A percentile compares a stretch with the other conserved stretches of the same genome.
These are phyloP conservation scores for Crypturellus tataupa DNA, from an alignment of 2,797 vertebrate genomes.

Conservation along the genomic window DNA sequence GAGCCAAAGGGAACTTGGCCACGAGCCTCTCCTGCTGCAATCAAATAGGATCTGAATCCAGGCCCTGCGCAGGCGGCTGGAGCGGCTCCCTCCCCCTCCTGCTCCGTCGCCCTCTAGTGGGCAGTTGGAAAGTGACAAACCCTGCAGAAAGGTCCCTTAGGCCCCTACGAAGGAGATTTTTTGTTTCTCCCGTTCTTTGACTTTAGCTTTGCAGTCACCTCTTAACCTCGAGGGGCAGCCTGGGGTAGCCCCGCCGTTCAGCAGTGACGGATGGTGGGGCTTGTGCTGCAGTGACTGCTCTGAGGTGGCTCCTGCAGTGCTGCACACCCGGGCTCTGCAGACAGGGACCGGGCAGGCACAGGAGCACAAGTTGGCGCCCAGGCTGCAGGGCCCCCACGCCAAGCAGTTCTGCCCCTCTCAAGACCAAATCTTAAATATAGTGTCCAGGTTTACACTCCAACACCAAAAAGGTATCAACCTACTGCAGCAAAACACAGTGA, in stretches of 20 bases:
- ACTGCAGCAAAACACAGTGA: not conserved
- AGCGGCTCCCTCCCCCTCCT: rapidly evolving
- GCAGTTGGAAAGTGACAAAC: no score
- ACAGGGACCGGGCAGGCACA: not conserved
- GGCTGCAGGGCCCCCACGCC: not conserved
- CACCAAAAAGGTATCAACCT: not conserved
- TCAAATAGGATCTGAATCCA: not conserved
- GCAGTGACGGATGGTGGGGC: no score
- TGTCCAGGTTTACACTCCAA: no score
- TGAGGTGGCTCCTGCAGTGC: not conserved
- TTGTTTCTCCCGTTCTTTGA: no score
- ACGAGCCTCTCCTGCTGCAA: not conserved
- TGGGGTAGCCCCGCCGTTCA: no score
- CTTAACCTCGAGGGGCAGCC: not conserved
- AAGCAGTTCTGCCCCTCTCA: not conserved
- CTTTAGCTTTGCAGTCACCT: not conserved
- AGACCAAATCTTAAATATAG: no score
- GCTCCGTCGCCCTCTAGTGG: not conserved
- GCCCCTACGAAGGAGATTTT: no score
- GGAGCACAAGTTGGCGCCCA: not conserved
- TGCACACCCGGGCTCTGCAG: no score
- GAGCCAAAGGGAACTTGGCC: not conserved
- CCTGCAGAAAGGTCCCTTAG: no score
- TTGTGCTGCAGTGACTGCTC: no score
- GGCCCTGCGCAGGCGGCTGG: rapidly evolving